Evolutionary conservation across 2,797 vertebrate species (phyloP).

Genomic region (Myotis planiceps): DNA sequence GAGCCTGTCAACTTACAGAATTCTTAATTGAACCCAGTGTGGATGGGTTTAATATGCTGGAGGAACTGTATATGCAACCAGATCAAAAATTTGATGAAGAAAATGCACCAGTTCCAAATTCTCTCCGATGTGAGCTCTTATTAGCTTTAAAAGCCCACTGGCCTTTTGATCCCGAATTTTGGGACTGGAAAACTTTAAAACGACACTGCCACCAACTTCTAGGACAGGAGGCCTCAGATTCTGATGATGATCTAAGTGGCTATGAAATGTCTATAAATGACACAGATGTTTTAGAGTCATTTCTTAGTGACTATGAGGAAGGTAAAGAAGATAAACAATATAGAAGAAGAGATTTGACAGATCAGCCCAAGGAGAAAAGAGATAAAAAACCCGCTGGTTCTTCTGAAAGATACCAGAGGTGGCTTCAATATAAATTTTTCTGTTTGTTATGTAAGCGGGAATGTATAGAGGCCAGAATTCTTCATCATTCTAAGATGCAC

Average conservation of each 20-base stretch:
- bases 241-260: slow-evolving; percentile 90
- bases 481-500: slow-evolving; percentile 97
- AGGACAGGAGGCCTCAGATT: slow-evolving; percentile 90
- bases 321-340: slow-evolving; percentile 85
- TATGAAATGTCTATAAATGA: slow-evolving; percentile 86
- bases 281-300: slow-evolving; percentile 86
- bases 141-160: slow-evolving; percentile 97
- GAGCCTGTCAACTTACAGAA: slow-evolving; percentile 97
- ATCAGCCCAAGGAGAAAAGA: slow-evolving; percentile 87
- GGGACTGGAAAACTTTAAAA: slow-evolving; percentile 99
- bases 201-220: slow-evolving; percentile 93
- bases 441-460: slow-evolving; percentile 95
- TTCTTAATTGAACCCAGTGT: slow-evolving; percentile 94
- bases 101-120: slow-evolving; percentile 94
- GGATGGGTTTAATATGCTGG: slow-evolving; percentile 91
- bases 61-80: slow-evolving; percentile 94
- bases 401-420: slow-evolving; percentile 91
- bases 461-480: slow-evolving; percentile 92
- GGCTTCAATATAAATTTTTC: slow-evolving; percentile 93
- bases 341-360: slow-evolving; percentile 81
- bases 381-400: slow-evolving; percentile 89
- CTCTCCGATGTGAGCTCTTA: slow-evolving; percentile 96
- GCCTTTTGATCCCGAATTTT: slow-evolving; percentile 99
- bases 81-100: slow-evolving; percentile 98
- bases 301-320: slow-evolving; percentile 87